Percentiles rank a stretch among this genome's conserved stretches.
These are phyloP conservation scores for Dicrurus megarhynchus DNA, from an alignment of 2,113 vertebrate genomes.

Conservation along the genomic window DNA sequence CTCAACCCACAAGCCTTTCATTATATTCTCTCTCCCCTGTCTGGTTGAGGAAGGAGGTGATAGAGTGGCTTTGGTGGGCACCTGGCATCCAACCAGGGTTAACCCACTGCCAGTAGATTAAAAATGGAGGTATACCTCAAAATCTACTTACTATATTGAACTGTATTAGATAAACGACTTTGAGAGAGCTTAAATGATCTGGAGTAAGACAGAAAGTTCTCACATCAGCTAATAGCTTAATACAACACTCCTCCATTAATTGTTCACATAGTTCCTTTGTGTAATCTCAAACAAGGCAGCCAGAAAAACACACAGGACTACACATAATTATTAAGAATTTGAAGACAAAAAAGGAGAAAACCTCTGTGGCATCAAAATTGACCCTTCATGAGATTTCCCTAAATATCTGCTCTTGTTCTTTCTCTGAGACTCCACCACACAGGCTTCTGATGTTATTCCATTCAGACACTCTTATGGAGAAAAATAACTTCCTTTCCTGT, in stretches of 20 bases:
- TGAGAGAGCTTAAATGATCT: not conserved
- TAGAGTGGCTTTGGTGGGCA: not conserved
- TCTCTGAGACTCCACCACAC: not conserved
- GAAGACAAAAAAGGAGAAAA: not conserved
- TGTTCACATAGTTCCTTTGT: not conserved
- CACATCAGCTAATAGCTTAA: not conserved
- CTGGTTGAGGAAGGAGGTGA: not conserved
- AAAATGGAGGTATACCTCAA: not conserved
- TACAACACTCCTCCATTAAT: not conserved
- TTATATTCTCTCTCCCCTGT: not conserved
- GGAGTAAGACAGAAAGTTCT: not conserved
- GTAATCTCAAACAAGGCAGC: not conserved
- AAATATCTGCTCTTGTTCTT: not conserved
- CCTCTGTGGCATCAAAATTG: not conserved
- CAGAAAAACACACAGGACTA: not conserved
- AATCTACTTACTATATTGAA: not conserved
- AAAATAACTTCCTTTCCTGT: not conserved
- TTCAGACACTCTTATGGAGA: not conserved
- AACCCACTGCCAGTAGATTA: not conserved
- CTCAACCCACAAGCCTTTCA: not conserved
- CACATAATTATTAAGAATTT: not conserved
- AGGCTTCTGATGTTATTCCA: not conserved
- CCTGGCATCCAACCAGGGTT: not conserved
- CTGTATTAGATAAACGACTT: not conserved
- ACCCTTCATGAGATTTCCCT: not conserved